Base-by-base conservation (phyloP, 2,888 invertebrate species). In the Drosophila aldrichi region DNA sequence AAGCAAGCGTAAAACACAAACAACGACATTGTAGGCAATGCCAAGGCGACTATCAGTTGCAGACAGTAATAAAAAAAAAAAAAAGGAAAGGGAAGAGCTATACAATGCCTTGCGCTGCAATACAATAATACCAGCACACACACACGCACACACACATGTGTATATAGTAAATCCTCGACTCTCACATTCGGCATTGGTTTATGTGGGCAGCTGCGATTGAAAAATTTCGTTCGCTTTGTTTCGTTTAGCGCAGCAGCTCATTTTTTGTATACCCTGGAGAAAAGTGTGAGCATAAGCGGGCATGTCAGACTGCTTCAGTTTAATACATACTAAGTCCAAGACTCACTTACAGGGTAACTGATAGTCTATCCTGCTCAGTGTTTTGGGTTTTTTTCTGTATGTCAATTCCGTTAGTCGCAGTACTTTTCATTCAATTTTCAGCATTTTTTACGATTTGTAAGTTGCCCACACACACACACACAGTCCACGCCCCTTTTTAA, bases 381-480 rank as follows among this genome's bases (percentile, higher is more conserved):
- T 12, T 12, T 34, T 29, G 0, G 32, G 14, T 5, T 5, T 18
- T 32, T 20, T 38, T 43, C 57, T 48, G 41, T 38, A 73, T 74
- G 79, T 74, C 78, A 81, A 81, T 69, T 52, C 74, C 68, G 63
- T 77, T 56, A 59, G 67, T 65, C 68, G 64, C 54, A 66, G 65
- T 69, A 65, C 75, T 77, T 86, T 73, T 72, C 79, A 87, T 84
- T 89, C 84, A 84, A 89, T 84, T 88, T 85, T 74, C 70, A 74
- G 77, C 85, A 73, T 75, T 70, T 70, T 83, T 83, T 80, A 72
- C 84, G 84, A 89, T 89, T 89, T 84, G 89, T 87, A 83, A 77
- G 87, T 83, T 76, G 79, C 64, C 72, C 63, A 32, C 32, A 29
- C 46, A 29, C 55, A 38, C n/a, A 29, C 48, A 49, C 12, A 14